Percentiles rank a stretch among this genome's conserved stretches.
phyloP scores from a whole-genome alignment of 2,113 vertebrate species.

The Fulmarus glacialis region DNA sequence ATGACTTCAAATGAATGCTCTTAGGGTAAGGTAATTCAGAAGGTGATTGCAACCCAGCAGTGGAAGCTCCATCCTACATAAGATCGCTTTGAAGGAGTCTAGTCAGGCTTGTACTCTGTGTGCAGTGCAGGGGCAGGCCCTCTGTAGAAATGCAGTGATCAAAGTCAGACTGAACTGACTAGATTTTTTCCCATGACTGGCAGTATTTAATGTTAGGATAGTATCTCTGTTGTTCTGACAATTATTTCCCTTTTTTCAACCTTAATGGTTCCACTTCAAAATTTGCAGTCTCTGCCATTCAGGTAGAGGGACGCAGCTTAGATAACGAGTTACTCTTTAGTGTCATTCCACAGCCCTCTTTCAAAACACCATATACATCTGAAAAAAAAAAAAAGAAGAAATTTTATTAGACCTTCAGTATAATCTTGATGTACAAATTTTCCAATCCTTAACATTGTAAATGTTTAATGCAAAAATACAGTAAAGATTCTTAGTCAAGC shows the following conservation, averaged over 20 bases:
- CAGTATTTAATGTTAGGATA: not conserved
- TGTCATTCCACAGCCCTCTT: not conserved
- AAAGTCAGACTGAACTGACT: not conserved
- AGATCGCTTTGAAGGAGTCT: slow-evolving; percentile 1
- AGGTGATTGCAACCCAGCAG: not conserved
- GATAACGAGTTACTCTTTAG: not conserved
- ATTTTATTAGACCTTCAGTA: not conserved
- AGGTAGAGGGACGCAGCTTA: not conserved
- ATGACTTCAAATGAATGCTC: not conserved
- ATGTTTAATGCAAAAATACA: not conserved
- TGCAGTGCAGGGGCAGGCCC: not conserved
- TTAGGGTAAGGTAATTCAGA: not conserved
- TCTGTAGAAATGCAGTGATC: not conserved
- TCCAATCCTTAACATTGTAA: not conserved
- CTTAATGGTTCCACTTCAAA: not conserved
- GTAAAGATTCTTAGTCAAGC: not conserved
- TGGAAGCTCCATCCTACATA: not conserved
- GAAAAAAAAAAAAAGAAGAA: not conserved
- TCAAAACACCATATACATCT: not conserved
- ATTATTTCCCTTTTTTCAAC: not conserved
- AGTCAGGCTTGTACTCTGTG: not conserved
- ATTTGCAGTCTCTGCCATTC: not conserved
- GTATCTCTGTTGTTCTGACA: not conserved
- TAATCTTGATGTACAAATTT: not conserved
- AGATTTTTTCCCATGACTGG: not conserved